These are phyloP conservation scores for Anoplophora glabripennis DNA, from an alignment of 1,140 invertebrate genomes.

Conservation along the genomic window DNA sequence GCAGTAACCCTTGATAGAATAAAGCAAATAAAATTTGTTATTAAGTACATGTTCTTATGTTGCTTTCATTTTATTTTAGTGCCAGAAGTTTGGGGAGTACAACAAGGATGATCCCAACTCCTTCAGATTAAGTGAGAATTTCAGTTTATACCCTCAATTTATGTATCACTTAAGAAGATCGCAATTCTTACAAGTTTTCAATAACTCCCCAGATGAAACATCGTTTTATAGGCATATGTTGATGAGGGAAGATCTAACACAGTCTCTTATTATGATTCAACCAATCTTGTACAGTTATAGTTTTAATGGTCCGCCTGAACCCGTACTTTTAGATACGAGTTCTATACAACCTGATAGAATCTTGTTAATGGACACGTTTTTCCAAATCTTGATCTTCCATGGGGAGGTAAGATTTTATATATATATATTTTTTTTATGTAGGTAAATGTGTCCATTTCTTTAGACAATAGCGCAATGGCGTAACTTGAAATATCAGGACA, in stretches of 20 bases:
- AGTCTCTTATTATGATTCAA: slow-evolving; percentile 99
- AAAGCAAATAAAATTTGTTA: too few species aligned
- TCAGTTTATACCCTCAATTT: slow-evolving; percentile 98
- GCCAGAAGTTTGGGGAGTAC: slow-evolving; percentile 99
- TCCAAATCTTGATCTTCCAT: slow-evolving; percentile 99
- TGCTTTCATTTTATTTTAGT: slow-evolving; percentile 61
- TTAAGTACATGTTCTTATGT: too few species aligned
- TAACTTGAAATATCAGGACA: slow-evolving; percentile 90
- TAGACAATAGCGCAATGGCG: slow-evolving; percentile 97
- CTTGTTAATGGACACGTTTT: slow-evolving; percentile 99
- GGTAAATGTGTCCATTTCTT: too few species aligned
- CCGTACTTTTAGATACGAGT: slow-evolving; percentile 94
- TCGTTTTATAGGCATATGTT: slow-evolving; percentile 98
- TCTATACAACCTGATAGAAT: slow-evolving; percentile 97
- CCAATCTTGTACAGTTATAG: slow-evolving; percentile 98
- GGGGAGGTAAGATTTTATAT: slow-evolving; percentile 73
- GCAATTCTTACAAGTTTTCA: slow-evolving; percentile 99
- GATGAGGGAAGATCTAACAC: slow-evolving; percentile 94
- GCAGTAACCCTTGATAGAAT: too few species aligned
- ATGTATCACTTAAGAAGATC: slow-evolving; percentile 99
- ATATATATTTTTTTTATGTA: slow-evolving; percentile 31
- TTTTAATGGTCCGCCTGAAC: slow-evolving; percentile 96
- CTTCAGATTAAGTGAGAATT: slow-evolving; percentile 94
- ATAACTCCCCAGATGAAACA: slow-evolving; percentile 99
- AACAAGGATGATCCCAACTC: slow-evolving; percentile 95